Evolutionary conservation across 2,113 vertebrate genomes (phyloP).

Genomic region (Hemibagrus wyckioides): DNA sequence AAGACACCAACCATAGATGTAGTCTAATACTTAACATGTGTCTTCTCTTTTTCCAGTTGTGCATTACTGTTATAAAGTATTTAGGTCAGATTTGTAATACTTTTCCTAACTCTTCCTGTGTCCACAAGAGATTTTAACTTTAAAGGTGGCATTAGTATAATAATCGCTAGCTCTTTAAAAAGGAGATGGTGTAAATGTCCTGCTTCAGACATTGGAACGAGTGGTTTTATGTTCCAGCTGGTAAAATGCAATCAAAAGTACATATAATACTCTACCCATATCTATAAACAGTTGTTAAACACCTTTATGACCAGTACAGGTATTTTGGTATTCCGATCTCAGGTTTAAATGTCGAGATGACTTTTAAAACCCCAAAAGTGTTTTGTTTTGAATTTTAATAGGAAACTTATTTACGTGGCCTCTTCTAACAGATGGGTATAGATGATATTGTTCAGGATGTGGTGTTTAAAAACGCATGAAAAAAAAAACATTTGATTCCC

Average conservation of each 20-base stretch:
- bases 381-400: slow-evolving; percentile 6
- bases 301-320: slow-evolving; percentile 48
- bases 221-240: slow-evolving; percentile 33
- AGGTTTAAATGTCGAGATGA: slow-evolving; percentile 67
- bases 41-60: slow-evolving; percentile 54
- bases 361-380: slow-evolving; percentile 59
- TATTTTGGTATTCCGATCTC: slow-evolving; percentile 66
- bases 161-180: slow-evolving; percentile 35
- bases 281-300: slow-evolving; percentile 31
- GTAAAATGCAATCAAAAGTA: slow-evolving; percentile 21
- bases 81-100: slow-evolving; percentile 48
- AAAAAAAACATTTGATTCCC: slow-evolving; percentile 44
- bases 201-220: slow-evolving; percentile 32
- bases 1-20: slow-evolving; percentile 47
- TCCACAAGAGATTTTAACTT: slow-evolving; percentile 42
- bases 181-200: slow-evolving; percentile 32
- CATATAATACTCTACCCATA: slow-evolving; percentile 18
- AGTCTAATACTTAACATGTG: slow-evolving; percentile 41
- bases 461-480: slow-evolving; percentile 16
- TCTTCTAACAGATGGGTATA: slow-evolving; percentile 1
- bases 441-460: slow-evolving; percentile 27
- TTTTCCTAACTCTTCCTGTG: slow-evolving; percentile 42
- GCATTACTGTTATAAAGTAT: slow-evolving; percentile 46
- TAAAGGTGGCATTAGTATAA: slow-evolving; percentile 44
- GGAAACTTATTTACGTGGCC: slow-evolving; percentile 22